Percentiles rank a stretch among this genome's conserved stretches.
These are phyloP conservation scores for Lepidurus couesii DNA, from an alignment of 1,140 invertebrate genomes.

Conservation along the genomic window DNA sequence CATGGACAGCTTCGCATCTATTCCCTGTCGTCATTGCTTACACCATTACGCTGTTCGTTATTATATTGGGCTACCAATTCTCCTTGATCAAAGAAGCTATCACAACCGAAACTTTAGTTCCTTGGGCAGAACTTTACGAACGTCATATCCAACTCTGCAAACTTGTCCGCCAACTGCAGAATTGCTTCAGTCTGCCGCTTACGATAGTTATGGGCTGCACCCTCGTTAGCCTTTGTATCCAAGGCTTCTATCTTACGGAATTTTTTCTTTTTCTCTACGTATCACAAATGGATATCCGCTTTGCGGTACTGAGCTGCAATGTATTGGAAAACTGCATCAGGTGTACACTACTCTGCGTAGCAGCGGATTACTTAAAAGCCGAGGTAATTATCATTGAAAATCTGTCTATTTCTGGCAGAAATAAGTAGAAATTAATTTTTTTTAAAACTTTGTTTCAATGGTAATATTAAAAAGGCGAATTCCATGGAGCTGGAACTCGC, in stretches of 20 bases:
- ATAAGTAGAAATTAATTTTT: too few species aligned
- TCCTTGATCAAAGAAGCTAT: background rate
- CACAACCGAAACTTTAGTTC: background rate
- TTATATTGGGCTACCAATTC: too few species aligned
- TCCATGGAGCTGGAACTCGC: too few species aligned
- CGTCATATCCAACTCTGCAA: background rate
- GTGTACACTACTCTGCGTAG: background rate
- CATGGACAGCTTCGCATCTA: too few species aligned
- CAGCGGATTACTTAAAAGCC: background rate
- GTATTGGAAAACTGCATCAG: background rate
- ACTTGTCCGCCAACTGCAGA: background rate
- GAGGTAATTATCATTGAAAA: background rate
- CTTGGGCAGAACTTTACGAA: background rate
- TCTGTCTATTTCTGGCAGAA: too few species aligned
- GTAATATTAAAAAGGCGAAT: too few species aligned
- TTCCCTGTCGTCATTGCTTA: too few species aligned
- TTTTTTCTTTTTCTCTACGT: too few species aligned
- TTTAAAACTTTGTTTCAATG: too few species aligned
- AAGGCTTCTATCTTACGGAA: background rate
- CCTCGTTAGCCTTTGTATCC: background rate
- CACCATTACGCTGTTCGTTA: too few species aligned
- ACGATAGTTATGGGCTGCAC: background rate
- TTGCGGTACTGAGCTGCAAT: too few species aligned
- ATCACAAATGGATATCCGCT: too few species aligned
- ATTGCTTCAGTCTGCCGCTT: background rate